Base-by-base conservation (phyloP, 2,797 vertebrate genomes). In the Falco biarmicus region DNA sequence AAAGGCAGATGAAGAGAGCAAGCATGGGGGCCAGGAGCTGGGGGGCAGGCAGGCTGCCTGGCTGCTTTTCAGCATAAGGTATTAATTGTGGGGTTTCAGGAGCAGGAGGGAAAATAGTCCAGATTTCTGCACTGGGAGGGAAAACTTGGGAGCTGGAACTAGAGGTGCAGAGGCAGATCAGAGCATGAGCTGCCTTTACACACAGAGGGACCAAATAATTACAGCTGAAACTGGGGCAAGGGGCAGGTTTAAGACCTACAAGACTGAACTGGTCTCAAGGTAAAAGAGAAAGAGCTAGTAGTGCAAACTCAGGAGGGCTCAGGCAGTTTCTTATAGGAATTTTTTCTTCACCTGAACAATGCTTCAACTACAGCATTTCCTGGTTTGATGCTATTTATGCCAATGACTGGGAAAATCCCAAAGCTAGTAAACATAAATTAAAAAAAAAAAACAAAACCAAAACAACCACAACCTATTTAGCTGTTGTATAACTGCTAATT, bases 1-100 rank as follows among this genome's bases (percentile, higher is more conserved):
- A 54, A 90, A 83, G 53, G 43, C 31, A 81, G 19, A 28, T 54
- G 32, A 92, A 84, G 32, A 41, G 19, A 56, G 25, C 11, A 80
- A 74, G 60, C 37, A 7, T 0, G 0, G 18, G 8, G 10, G 9
- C 1, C 24, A 77, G 32, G 34, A 68, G 57, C 43, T 41, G 31
- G 3, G 9, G 9, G 11, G 20, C 28, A 79, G 4, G 57, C 61
- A 81, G 65, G 37, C 17, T 84, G 17, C 63, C 73, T 28, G 32
- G n/a, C 37, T 79, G 26, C 53, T 80, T 82, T 92, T 43, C 78
- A 85, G 60, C 15, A 37, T 22, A 22, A 84, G 29, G 7, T 48
- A 74, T 48, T 84, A 53, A 63, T 9, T 28, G 25, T 29, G 48
- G 12, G 15, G 10, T 25, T 64, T 39, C 28, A 70, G 19, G 28